A percentile compares a stretch with the other conserved stretches of the same genome.
phyloP scores from a whole-genome alignment of 2,888 invertebrate species.

The Nineta flava region DNA sequence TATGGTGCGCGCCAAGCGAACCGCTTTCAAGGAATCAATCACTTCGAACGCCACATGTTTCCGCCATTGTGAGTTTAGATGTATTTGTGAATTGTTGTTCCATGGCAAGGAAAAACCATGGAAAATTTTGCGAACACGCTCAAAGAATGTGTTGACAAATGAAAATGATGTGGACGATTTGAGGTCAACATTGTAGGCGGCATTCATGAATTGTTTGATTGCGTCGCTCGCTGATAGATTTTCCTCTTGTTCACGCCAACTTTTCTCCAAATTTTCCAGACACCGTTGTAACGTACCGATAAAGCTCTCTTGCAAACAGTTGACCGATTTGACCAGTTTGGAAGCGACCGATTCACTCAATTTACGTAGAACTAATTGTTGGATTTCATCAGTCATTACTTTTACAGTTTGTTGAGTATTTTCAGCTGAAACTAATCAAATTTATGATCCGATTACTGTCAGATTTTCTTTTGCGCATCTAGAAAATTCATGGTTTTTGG shows the following conservation, averaged over 20 bases:
- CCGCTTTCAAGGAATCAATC: slow-evolving; percentile 51
- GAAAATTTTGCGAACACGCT: slow-evolving; percentile 47
- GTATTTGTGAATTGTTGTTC: slow-evolving; percentile 28
- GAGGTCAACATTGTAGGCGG: slow-evolving; percentile 62
- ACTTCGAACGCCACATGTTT: slow-evolving; percentile 51
- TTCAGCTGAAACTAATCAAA: neutral
- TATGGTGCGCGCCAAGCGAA: slow-evolving; percentile 52
- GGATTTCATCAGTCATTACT: slow-evolving; percentile 54
- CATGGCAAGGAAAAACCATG: slow-evolving; percentile 42
- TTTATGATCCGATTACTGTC: too few relatives aligned
- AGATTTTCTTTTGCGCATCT: too few relatives aligned
- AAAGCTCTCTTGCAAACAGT: slow-evolving; percentile 67
- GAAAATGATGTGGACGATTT: slow-evolving; percentile 46
- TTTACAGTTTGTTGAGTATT: slow-evolving; percentile 26
- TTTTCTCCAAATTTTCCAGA: slow-evolving; percentile 44
- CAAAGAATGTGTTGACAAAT: slow-evolving; percentile 43
- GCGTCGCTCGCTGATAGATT: slow-evolving; percentile 49
- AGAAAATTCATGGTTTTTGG: too few relatives aligned
- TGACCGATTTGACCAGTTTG: slow-evolving; percentile 62
- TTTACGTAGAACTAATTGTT: slow-evolving; percentile 55
- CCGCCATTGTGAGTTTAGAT: slow-evolving; percentile 45
- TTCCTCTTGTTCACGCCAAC: slow-evolving; percentile 33
- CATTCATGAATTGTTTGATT: slow-evolving; percentile 54
- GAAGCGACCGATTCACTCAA: slow-evolving; percentile 63
- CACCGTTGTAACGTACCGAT: slow-evolving; percentile 71